These are phyloP conservation scores for Drosophila trapezifrons DNA, from an alignment of 1,140 invertebrate species.

Conservation along the genomic window DNA sequence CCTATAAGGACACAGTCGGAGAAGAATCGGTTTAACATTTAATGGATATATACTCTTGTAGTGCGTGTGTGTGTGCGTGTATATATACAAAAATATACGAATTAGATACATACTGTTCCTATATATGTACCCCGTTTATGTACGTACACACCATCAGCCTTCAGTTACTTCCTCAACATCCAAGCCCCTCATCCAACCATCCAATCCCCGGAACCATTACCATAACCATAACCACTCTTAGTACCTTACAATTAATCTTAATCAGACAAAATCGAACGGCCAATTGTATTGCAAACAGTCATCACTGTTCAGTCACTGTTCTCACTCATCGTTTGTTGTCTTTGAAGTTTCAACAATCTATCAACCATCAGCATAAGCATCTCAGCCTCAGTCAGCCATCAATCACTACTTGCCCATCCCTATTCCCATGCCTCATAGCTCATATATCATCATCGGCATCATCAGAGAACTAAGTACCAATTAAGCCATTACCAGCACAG, in stretches of 20 bases:
- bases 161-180: slow-evolving; percentile 5
- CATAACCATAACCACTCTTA: slow-evolving; percentile 16
- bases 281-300: slow-evolving; percentile 62
- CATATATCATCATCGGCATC: slow-evolving; percentile 4
- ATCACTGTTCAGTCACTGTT: slow-evolving; percentile 61
- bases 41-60: slow-evolving; percentile 38
- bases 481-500: not conserved
- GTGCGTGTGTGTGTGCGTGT: slow-evolving; percentile 44
- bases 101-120: slow-evolving; percentile 38
- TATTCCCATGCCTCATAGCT: too few relatives aligned
- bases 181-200: slow-evolving; percentile 15
- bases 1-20: not conserved
- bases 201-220: not conserved
- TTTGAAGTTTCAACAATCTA: slow-evolving; percentile 80
- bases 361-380: slow-evolving; percentile 30
- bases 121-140: slow-evolving; percentile 59
- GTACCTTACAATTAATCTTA: slow-evolving; percentile 34
- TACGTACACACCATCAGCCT: slow-evolving; percentile 49
- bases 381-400: slow-evolving; percentile 36
- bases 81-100: slow-evolving; percentile 27
- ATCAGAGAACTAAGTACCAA: slow-evolving; percentile 1
- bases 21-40: slow-evolving; percentile 21
- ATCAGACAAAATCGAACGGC: slow-evolving; percentile 40
- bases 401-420: not conserved
- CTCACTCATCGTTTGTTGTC: slow-evolving; percentile 80